These are phyloP conservation scores for Pangasius macronema DNA, from an alignment of 2,797 vertebrate species.

Conservation along the genomic window DNA sequence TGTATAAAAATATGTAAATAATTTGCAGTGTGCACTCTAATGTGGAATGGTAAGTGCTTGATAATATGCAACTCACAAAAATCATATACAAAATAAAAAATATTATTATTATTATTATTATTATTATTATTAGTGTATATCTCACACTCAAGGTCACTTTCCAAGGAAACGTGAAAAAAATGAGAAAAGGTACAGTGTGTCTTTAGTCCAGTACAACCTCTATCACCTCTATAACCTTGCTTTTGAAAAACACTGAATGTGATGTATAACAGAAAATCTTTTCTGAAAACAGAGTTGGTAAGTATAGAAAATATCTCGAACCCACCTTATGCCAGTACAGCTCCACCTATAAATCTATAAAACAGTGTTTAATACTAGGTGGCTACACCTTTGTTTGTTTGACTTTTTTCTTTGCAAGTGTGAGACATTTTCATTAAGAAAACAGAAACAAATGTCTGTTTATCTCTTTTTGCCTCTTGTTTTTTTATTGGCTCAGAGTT, in stretches of 20 bases:
- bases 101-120: background rate
- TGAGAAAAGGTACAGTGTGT: background rate
- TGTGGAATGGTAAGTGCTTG: background rate
- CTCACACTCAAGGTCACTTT: no score
- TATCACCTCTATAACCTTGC: background rate
- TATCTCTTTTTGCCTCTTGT: no score
- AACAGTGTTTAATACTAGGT: no score
- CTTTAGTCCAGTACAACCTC: background rate
- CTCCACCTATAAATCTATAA: background rate
- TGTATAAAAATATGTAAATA: background rate
- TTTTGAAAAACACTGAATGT: background rate
- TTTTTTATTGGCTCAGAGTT: no score
- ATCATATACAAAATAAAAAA: background rate
- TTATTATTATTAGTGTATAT: background rate
- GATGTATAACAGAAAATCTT: background rate
- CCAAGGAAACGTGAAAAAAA: background rate
- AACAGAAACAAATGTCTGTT: no score
- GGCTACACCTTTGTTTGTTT: no score
- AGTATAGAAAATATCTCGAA: background rate
- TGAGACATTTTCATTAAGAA: background rate
- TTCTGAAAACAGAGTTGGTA: background rate
- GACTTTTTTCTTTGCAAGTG: background rate
- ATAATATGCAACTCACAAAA: background rate
- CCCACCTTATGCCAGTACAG: background rate
- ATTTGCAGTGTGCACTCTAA: background rate